Evolutionary conservation across 2,113 vertebrate genomes (phyloP).

Genomic region (Pollachius pollachius): DNA sequence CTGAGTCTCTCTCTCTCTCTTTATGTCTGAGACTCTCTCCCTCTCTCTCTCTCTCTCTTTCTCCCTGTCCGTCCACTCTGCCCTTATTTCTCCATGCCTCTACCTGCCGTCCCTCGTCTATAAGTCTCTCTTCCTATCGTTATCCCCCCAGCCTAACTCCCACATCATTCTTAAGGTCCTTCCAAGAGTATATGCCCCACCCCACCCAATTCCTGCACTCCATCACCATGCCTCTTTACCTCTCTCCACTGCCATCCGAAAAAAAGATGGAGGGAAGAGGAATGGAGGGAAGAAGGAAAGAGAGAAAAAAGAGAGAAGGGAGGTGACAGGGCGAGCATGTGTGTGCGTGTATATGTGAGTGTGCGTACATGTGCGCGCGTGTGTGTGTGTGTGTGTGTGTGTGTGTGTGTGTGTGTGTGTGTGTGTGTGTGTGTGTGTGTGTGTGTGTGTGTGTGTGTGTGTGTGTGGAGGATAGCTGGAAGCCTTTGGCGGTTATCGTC

Average conservation of each 20-base stretch:
- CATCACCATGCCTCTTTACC: slow-evolving; percentile 9
- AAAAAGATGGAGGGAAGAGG: no score
- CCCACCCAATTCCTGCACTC: neutral
- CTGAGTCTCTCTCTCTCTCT: no score
- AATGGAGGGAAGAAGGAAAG: neutral
- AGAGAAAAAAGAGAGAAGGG: slow-evolving; percentile 12
- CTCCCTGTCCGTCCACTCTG: slow-evolving; percentile 5
- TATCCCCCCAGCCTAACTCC: slow-evolving; percentile 12
- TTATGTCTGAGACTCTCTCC: neutral
- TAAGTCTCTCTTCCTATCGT: slow-evolving; percentile 10
- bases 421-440: slow-evolving; percentile 1
- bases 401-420: neutral
- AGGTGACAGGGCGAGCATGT: slow-evolving; percentile 76
- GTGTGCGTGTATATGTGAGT: slow-evolving; percentile 37
- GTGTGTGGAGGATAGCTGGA: slow-evolving; percentile 83
- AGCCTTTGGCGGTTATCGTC: slow-evolving; percentile 93
- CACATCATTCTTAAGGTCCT: slow-evolving; percentile 3
- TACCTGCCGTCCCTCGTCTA: neutral
- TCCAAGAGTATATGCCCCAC: slow-evolving; percentile 5
- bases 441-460: neutral
- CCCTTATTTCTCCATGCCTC: slow-evolving; percentile 3
- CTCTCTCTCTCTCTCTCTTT: slow-evolving; percentile 17
- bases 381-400: neutral
- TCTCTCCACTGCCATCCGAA: slow-evolving; percentile 26
- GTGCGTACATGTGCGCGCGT: neutral